A percentile compares a stretch with the other conserved stretches of the same genome.
Conservation (phyloP, 2,888 invertebrate genomes). For the Drosophila acutilabella region DNA sequence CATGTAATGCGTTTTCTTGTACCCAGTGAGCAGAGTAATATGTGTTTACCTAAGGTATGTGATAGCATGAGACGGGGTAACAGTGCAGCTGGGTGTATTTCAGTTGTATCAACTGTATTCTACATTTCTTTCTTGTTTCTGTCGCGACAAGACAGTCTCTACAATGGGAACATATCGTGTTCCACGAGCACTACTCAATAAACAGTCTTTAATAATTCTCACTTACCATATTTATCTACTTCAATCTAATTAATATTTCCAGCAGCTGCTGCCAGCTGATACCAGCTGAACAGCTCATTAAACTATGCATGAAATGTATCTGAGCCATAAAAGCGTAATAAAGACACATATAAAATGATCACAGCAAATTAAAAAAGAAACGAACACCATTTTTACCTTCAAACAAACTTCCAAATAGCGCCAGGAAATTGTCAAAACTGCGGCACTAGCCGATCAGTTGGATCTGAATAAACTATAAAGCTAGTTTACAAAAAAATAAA, state of each 20-base stretch:
- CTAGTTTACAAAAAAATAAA: conserved; percentile 6
- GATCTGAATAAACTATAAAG: conserved; percentile 30
- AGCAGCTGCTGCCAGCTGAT: conserved; percentile 39
- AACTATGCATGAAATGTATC: conserved; percentile 47
- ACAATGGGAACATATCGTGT: conserved; percentile 2
- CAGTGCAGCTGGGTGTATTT: neutral
- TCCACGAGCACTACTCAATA: neutral
- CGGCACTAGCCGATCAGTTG: conserved; percentile 22
- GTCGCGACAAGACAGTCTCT: neutral
- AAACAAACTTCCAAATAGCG: conserved; percentile 31
- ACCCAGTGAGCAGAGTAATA: neutral
- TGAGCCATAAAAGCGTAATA: conserved; percentile 34
- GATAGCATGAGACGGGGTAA: neutral
- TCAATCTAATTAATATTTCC: conserved; percentile 1
- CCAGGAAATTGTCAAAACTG: conserved; percentile 58
- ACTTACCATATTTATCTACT: neutral
- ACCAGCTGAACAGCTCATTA: conserved; percentile 21
- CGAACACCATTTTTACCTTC: conserved; percentile 23
- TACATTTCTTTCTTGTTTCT: too few species aligned
- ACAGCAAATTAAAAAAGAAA: conserved; percentile 26
- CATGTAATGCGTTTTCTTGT: conserved; percentile 60
- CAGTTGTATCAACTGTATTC: neutral
- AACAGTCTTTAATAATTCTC: conserved; percentile 1
- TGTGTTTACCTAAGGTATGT: neutral
- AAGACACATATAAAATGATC: conserved; percentile 39